These are phyloP conservation scores for Caenorhabditis brenneri DNA, from an alignment of 1,140 invertebrate species.

Conservation along the genomic window DNA sequence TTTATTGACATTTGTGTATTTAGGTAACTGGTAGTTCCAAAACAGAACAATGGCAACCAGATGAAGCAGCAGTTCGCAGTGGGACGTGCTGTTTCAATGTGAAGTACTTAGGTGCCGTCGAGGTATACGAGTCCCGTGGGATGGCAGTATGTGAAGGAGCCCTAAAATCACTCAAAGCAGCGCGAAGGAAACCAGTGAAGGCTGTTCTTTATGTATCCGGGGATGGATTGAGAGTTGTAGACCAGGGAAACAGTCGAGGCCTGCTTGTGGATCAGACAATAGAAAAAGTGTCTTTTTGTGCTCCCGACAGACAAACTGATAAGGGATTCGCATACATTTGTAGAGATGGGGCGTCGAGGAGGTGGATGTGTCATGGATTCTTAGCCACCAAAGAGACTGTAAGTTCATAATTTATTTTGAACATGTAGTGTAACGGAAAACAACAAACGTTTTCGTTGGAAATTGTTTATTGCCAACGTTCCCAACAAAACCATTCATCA, in stretches of 20 bases:
- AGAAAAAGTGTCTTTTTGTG: slow-evolving; percentile 99
- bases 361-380: slow-evolving; percentile 99
- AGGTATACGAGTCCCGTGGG: slow-evolving; percentile 97
- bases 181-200: slow-evolving; percentile 83
- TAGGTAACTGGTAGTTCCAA: slow-evolving; percentile 11
- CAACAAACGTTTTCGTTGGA: no score
- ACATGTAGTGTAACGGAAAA: no score
- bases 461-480: no score
- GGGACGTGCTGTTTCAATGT: slow-evolving; percentile 96
- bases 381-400: slow-evolving; percentile 87
- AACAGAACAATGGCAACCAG: slow-evolving; percentile 82
- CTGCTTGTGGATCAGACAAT: slow-evolving; percentile 99
- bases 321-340: slow-evolving; percentile 94
- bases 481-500: no score
- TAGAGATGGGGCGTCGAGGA: slow-evolving; percentile 81
- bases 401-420: no score
- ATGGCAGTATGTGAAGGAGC: slow-evolving; percentile 99
- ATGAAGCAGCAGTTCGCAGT: slow-evolving; percentile 89
- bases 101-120: slow-evolving; percentile 97
- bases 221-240: slow-evolving; percentile 93
- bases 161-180: slow-evolving; percentile 78
- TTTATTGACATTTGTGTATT: no score
- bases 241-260: slow-evolving; percentile 94
- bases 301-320: slow-evolving; percentile 96
- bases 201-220: slow-evolving; percentile 93